phyloP scores from a whole-genome alignment of 2,113 vertebrate species.

The Mormyrus iriodes region DNA sequence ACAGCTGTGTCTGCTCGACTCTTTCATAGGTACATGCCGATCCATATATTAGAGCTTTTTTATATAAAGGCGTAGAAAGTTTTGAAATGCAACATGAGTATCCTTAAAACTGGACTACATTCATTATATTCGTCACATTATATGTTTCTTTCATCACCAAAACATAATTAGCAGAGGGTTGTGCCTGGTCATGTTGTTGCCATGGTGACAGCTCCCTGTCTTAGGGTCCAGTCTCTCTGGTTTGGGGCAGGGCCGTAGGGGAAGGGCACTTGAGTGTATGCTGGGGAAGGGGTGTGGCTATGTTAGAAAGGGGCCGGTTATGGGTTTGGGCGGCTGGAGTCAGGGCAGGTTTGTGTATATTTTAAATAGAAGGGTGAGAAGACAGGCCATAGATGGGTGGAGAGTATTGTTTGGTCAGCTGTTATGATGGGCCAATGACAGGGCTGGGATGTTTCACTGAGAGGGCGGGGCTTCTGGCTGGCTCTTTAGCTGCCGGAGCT shows the following conservation, averaged over 20 bases:
- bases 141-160: slow-evolving; percentile 11
- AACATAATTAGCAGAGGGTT: not conserved
- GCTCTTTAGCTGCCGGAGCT: slow-evolving; percentile 76
- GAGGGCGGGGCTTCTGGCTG: not conserved
- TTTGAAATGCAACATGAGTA: slow-evolving; percentile 9
- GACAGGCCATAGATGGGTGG: not conserved
- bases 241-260: not conserved
- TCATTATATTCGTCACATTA: not conserved
- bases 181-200: slow-evolving; percentile 3
- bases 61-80: not conserved
- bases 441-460: no score
- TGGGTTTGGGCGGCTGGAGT: not conserved
- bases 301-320: not conserved
- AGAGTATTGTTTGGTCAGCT: not conserved
- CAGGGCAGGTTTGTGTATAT: not conserved
- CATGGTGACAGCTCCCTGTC: not conserved
- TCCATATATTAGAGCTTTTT: not conserved
- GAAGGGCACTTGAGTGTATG: not conserved
- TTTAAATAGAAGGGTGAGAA: not conserved
- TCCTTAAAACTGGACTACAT: slow-evolving; percentile 29
- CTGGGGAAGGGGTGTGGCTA: not conserved
- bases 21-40: not conserved
- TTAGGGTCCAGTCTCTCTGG: not conserved
- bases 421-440: not conserved
- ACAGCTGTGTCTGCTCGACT: not conserved